Base-by-base conservation (phyloP, 2,888 invertebrate genomes). In the Elegia similella region DNA sequence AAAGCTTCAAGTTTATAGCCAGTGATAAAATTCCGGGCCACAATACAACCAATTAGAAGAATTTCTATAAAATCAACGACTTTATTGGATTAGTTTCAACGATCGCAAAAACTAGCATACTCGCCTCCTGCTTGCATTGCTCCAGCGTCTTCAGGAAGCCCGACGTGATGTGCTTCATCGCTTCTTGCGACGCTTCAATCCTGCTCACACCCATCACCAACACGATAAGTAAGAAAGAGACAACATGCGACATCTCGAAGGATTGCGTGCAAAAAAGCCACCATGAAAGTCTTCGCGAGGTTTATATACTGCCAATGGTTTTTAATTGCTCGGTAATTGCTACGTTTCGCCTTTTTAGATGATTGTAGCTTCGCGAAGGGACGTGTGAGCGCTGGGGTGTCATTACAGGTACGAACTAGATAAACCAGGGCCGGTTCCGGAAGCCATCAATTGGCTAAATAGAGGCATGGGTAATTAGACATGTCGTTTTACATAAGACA, bases 131-230 rank as follows among this genome's bases (percentile, higher is more conserved):
- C 48, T 79, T 81, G 61, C 86, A 86, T 23, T 77, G 75, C 0
- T 84, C 79, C 42, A 86, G 58, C 8, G 80, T 82, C 57, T 73
- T 84, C 6, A 86, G 63, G 50, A 86, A 86, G 30, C 82, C 80
- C 1, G 73, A 66, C 29, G 80, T 80, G 1, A 86, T 72, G 8
- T 69, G 65, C 55, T 72, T 78, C 76, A 86, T 73, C 0, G 76
- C 75, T 56, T 86, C 85, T 30, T 71, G 68, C 0, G 80, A 73
- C 1, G 72, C 61, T 29, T 72, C 62, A 56, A 64, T 62, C 53
- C 65, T 63, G 3, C 29, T 61, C 13, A 66, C 53, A 2, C 64
- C 56, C 30, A 81, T 1, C 10, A 76, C 12, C 6, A 69, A 47
- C 6, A 76, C 6, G 16, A 60, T 44, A 15, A 66, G 10, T 42